These are phyloP conservation scores for Atta cephalotes DNA, from an alignment of 1,140 invertebrate species.

Conservation along the genomic window DNA sequence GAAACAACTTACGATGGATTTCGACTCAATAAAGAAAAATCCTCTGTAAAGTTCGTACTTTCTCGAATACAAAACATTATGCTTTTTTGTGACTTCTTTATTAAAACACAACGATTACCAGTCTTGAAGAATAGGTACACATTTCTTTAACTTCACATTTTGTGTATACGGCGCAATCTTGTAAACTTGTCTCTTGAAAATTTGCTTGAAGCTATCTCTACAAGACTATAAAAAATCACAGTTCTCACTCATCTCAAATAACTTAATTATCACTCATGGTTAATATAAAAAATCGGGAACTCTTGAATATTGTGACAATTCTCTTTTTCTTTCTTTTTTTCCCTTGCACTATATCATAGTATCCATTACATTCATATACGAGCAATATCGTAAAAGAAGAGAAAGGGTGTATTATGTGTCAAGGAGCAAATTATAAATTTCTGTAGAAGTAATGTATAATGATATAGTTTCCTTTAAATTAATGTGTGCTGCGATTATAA, in stretches of 20 bases:
- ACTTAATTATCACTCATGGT: slow-evolving; percentile 71
- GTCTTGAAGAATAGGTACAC: slow-evolving; percentile 81
- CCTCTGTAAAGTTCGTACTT: background rate
- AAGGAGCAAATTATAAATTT: slow-evolving; percentile 57
- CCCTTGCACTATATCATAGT: slow-evolving; percentile 7
- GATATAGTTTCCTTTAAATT: slow-evolving; percentile 47
- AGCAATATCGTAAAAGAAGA: slow-evolving; percentile 55
- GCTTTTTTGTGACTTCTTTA: slow-evolving; percentile 66
- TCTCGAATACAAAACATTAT: slow-evolving; percentile 5
- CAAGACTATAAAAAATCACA: slow-evolving; percentile 78
- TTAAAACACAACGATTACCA: slow-evolving; percentile 80
- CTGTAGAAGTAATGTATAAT: slow-evolving; percentile 33
- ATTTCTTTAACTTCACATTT: slow-evolving; percentile 60
- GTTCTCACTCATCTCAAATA: slow-evolving; percentile 74
- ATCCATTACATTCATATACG: slow-evolving; percentile 6
- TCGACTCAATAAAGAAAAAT: background rate
- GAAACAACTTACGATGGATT: background rate
- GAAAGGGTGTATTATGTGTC: slow-evolving; percentile 10
- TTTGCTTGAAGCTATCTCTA: slow-evolving; percentile 71
- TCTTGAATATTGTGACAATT: slow-evolving; percentile 66
- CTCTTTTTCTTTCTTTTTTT: background rate
- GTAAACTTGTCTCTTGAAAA: slow-evolving; percentile 76
- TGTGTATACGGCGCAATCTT: slow-evolving; percentile 74
- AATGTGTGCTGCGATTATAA: slow-evolving; percentile 57
- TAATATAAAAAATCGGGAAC: slow-evolving; percentile 68